These are phyloP conservation scores for Xanthorhoe spadicearia DNA, from an alignment of 2,888 invertebrate genomes.

Conservation along the genomic window DNA sequence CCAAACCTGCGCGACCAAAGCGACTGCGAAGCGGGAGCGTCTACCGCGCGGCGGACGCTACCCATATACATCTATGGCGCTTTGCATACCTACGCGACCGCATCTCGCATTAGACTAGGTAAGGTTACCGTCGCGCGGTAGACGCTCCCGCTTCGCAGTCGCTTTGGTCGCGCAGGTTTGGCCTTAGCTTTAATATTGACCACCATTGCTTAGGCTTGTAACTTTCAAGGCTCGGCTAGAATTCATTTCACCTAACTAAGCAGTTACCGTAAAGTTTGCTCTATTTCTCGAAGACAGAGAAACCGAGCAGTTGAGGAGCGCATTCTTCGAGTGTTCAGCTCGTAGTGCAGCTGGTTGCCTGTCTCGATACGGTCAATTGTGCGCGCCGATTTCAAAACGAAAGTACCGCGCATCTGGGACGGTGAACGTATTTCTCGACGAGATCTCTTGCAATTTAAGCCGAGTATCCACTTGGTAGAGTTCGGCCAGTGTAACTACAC, in stretches of 20 bases:
- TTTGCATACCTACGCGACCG: too few species aligned
- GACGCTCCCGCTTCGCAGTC: too few species aligned
- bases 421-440: slow-evolving; percentile 83
- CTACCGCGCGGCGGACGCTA: too few species aligned
- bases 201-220: not conserved
- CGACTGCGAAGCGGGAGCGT: too few species aligned
- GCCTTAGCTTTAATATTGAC: too few species aligned
- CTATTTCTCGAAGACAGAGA: slow-evolving; percentile 23
- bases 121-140: too few species aligned
- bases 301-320: slow-evolving; percentile 61
- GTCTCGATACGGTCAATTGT: slow-evolving; percentile 83
- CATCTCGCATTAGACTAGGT: too few species aligned
- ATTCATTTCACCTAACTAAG: slow-evolving; percentile 1
- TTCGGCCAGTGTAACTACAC: not conserved
- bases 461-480: slow-evolving; percentile 21
- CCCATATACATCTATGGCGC: too few species aligned
- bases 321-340: slow-evolving; percentile 62
- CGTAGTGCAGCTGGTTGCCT: slow-evolving; percentile 66
- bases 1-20: too few species aligned
- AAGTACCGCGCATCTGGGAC: slow-evolving; percentile 84
- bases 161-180: too few species aligned
- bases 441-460: slow-evolving; percentile 78
- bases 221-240: not conserved
- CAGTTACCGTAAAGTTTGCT: slow-evolving; percentile 14
- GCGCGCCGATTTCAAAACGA: slow-evolving; percentile 84